phyloP scores from a whole-genome alignment of 1,140 invertebrate species.

The Apis cerana region DNA sequence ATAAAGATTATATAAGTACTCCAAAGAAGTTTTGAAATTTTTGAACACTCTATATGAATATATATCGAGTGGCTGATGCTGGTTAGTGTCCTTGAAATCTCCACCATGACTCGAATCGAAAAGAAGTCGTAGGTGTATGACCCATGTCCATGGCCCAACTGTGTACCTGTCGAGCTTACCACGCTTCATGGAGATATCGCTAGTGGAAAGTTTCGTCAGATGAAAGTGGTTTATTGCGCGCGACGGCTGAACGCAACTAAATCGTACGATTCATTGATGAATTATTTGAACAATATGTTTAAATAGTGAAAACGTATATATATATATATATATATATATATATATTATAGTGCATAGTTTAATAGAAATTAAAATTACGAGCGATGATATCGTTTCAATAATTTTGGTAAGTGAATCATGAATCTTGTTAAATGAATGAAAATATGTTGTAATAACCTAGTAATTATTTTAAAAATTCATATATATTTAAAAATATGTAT shows the following conservation, averaged over 20 bases:
- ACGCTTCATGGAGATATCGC: constrained; percentile 56
- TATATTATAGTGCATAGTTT: constrained; percentile 23
- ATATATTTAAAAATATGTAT: background rate
- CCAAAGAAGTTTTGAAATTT: background rate
- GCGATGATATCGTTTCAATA: too few relatives aligned
- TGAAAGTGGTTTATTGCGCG: constrained; percentile 53
- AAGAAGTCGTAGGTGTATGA: constrained; percentile 60
- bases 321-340: background rate
- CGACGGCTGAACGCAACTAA: constrained; percentile 25
- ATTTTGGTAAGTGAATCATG: constrained; percentile 4
- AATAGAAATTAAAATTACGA: background rate
- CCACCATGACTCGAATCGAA: constrained; percentile 66
- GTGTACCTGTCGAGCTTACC: constrained; percentile 56
- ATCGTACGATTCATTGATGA: constrained; percentile 2
- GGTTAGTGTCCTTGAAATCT: constrained; percentile 52
- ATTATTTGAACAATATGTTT: constrained; percentile 31
- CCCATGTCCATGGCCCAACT: constrained; percentile 49
- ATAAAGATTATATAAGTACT: too few relatives aligned
- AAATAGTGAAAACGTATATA: background rate
- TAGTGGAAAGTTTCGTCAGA: constrained; percentile 60
- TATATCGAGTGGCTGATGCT: constrained; percentile 38
- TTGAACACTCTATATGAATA: constrained; percentile 24
- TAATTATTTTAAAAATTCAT: background rate
- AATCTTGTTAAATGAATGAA: too few relatives aligned
- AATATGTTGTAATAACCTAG: background rate